Percentiles rank a stretch among this genome's conserved stretches.
phyloP scores from a whole-genome alignment of 2,113 vertebrate species.

The Cichladusa arquata region DNA sequence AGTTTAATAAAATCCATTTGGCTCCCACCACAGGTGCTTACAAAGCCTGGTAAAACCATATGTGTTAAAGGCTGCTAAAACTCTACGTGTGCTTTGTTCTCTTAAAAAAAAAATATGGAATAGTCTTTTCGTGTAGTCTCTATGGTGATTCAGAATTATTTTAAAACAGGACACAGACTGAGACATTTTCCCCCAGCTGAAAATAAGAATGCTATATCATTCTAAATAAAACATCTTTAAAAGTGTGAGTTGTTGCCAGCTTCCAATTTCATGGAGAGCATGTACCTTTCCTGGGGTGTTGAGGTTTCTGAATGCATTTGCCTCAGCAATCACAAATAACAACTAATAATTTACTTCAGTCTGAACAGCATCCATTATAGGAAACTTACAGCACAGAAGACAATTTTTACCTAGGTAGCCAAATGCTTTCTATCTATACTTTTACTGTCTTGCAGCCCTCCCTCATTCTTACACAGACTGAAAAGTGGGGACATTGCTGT shows the following conservation, averaged over 20 bases:
- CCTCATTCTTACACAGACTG: not conserved
- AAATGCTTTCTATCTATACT: not conserved
- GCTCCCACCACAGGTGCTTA: not conserved
- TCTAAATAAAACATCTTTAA: not conserved
- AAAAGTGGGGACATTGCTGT: not conserved
- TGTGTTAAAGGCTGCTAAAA: not conserved
- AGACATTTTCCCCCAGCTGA: not conserved
- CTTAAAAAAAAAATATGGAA: not conserved
- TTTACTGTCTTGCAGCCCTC: not conserved
- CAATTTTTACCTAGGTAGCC: not conserved
- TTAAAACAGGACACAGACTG: not conserved
- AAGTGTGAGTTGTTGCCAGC: not conserved
- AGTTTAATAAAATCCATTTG: slow-evolving; percentile 3
- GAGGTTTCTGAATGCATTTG: not conserved
- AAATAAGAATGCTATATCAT: not conserved
- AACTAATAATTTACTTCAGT: not conserved
- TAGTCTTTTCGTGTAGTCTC: not conserved
- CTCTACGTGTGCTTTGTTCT: not conserved
- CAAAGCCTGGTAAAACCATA: not conserved
- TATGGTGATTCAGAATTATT: not conserved
- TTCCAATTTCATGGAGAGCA: fast-evolving
- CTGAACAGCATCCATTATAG: not conserved
- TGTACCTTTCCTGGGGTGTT: not conserved
- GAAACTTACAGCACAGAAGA: not conserved
- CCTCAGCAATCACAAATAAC: not conserved